Conservation (phyloP, 2,113 vertebrate genomes). For the Dolichallabes microphthalmus region DNA sequence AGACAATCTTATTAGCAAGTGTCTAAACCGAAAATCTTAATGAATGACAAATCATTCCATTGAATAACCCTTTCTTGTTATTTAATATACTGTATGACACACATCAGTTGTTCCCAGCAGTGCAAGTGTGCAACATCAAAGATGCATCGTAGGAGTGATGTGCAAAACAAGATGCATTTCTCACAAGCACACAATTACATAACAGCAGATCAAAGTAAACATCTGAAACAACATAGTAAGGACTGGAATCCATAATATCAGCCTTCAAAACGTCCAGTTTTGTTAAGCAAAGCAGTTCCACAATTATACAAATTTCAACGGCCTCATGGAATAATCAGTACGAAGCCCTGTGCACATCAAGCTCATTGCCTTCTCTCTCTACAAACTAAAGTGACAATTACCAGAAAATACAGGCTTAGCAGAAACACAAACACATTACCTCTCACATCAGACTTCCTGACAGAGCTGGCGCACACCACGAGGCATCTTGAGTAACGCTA, state of each 20-base stretch:
- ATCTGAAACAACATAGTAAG: neutral
- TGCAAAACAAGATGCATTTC: neutral
- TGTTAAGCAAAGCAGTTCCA: conserved; percentile 1
- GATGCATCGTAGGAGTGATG: neutral
- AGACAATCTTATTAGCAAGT: conserved; percentile 14
- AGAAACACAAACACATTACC: conserved; percentile 39
- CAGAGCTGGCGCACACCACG: conserved; percentile 5
- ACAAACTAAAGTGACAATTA: conserved; percentile 29
- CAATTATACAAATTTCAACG: conserved; percentile 18
- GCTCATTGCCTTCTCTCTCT: neutral
- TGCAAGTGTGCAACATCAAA: neutral
- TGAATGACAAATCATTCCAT: neutral
- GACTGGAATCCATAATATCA: neutral
- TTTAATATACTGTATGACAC: neutral
- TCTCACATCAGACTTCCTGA: conserved; percentile 38
- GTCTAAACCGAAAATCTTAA: neutral
- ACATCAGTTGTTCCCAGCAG: neutral
- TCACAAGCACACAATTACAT: conserved; percentile 6
- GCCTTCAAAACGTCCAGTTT: neutral
- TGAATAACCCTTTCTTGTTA: neutral
- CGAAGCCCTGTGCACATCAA: neutral
- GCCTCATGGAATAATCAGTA: conserved; percentile 16
- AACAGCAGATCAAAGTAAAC: neutral
- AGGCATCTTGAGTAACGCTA: conserved; percentile 18
- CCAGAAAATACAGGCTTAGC: neutral